Percentiles rank a stretch among this genome's conserved stretches.
Evolutionary conservation across 2,113 vertebrate genomes (phyloP).

Genomic region (Corvus moneduloides): DNA sequence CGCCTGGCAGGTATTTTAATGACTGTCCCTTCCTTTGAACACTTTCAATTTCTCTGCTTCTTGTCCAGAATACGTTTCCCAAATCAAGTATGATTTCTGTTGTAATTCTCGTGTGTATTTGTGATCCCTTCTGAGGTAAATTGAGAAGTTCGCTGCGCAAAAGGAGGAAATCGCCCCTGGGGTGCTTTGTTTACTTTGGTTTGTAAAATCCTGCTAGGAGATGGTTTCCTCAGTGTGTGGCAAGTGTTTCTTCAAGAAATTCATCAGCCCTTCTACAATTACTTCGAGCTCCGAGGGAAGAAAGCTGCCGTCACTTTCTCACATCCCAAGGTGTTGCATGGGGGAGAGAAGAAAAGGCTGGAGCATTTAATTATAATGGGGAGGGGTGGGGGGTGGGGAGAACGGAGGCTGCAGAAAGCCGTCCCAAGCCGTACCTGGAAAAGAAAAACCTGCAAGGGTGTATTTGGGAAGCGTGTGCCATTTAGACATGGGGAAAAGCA

Average conservation of each 20-base stretch:
- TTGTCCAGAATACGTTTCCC: not conserved
- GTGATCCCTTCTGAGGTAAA: conserved; percentile 57
- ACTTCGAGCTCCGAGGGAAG: conserved; percentile 57
- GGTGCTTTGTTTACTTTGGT: conserved; percentile 74
- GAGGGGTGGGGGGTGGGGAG: not conserved
- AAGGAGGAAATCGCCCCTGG: conserved; percentile 63
- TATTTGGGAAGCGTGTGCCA: conserved; percentile 47
- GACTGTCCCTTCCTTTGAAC: conserved; percentile 6
- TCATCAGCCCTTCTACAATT: conserved; percentile 65
- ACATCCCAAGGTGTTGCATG: conserved; percentile 73
- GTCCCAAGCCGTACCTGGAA: conserved; percentile 7
- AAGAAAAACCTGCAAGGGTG: not conserved
- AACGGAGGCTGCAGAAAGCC: not conserved
- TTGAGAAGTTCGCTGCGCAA: conserved; percentile 53
- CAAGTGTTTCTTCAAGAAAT: conserved; percentile 73
- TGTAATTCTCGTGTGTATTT: conserved; percentile 10
- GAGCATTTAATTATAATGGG: conserved; percentile 53
- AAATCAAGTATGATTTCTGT: not conserved
- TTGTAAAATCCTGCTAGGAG: conserved; percentile 57
- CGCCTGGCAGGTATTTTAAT: conserved; percentile 46
- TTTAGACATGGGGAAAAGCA: conserved; percentile 49
- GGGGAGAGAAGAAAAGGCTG: conserved; percentile 50
- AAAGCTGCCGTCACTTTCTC: conserved; percentile 72
- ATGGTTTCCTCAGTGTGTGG: conserved; percentile 62
- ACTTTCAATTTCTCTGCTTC: not conserved